phyloP scores from a whole-genome alignment of 2,888 invertebrate species.

The Plebejus argus region DNA sequence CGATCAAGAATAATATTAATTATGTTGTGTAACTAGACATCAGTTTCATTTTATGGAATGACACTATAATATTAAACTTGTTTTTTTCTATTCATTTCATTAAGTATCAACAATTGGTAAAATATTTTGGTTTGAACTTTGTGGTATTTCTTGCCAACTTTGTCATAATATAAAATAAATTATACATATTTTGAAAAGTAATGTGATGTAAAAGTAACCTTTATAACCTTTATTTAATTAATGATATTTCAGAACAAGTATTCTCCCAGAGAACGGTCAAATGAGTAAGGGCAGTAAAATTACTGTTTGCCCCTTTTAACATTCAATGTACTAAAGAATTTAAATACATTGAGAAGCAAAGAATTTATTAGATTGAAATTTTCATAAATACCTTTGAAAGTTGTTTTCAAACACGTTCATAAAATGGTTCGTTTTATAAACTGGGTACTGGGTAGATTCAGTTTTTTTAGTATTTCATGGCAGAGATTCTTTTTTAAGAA shows the following conservation, averaged over 20 bases:
- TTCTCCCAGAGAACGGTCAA: not conserved
- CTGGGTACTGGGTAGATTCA: not conserved
- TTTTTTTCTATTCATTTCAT: too few species aligned
- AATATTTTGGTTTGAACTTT: not conserved
- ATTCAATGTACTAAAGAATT: not conserved
- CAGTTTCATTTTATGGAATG: too few species aligned
- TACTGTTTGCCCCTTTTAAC: not conserved
- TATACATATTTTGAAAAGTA: not conserved
- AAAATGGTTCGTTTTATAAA: too few species aligned
- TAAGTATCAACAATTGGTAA: too few species aligned
- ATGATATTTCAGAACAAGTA: not conserved
- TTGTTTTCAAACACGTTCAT: not conserved
- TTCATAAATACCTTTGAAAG: not conserved
- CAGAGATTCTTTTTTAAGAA: not conserved
- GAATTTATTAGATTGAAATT: not conserved
- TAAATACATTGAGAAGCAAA: not conserved
- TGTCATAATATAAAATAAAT: not conserved
- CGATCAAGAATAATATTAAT: too few species aligned
- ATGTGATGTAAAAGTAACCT: not conserved
- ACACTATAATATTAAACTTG: too few species aligned
- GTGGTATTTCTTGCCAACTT: not conserved
- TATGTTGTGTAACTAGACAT: too few species aligned
- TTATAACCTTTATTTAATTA: not conserved
- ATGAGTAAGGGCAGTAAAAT: not conserved
- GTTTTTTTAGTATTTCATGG: not conserved